A percentile compares a stretch with the other conserved stretches of the same genome.
Evolutionary conservation across 2,113 vertebrate species (phyloP).

Genomic region (Chlorocebus sabaeus): DNA sequence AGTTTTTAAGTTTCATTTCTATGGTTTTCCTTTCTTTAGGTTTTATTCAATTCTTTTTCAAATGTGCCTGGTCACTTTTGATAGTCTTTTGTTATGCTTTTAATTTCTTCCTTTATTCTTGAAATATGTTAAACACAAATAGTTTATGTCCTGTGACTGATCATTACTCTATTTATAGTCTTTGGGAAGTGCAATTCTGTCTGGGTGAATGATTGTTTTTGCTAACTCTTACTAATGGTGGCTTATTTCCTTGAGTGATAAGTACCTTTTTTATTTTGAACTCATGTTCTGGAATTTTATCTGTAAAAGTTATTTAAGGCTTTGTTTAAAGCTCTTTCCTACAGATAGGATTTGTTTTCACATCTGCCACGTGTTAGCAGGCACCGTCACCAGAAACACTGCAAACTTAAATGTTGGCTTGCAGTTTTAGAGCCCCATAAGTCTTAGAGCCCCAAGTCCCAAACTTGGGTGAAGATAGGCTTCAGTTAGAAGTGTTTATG

Average conservation of each 20-base stretch:
- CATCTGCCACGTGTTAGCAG: neutral
- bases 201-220: slow-evolving; percentile 18
- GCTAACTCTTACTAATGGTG: neutral
- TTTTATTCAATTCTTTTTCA: neutral
- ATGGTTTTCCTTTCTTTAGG: neutral
- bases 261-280: neutral
- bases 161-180: neutral
- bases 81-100: neutral
- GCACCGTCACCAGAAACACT: neutral
- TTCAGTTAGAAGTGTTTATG: neutral
- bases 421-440: neutral
- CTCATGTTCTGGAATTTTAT: neutral
- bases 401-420: neutral
- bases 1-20: neutral
- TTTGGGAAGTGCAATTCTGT: neutral
- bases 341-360: neutral
- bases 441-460: neutral
- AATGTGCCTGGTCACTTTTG: neutral
- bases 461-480: neutral
- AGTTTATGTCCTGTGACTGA: neutral
- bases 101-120: slow-evolving; percentile 45
- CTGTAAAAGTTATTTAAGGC: neutral
- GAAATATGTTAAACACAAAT: neutral
- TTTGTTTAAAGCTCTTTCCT: neutral
- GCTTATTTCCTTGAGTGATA: neutral